Percentiles rank a stretch among this genome's conserved stretches.
These are phyloP conservation scores for Saccopteryx bilineata DNA, from an alignment of 2,113 vertebrate genomes.

Conservation along the genomic window DNA sequence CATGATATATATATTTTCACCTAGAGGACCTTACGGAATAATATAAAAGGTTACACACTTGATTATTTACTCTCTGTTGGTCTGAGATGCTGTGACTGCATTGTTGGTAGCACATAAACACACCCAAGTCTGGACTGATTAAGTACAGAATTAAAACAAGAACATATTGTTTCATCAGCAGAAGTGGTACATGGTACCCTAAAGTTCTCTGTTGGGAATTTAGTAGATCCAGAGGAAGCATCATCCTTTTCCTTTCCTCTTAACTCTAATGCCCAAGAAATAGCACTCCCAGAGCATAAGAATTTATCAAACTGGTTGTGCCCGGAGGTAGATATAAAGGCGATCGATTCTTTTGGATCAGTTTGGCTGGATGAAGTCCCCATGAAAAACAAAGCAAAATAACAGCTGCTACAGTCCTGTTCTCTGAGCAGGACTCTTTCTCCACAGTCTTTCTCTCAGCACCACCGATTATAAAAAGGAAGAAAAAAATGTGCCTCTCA, in stretches of 20 bases:
- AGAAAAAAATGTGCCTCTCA: conserved; percentile 23
- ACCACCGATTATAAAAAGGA: neutral
- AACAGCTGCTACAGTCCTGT: neutral
- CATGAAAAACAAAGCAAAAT: neutral
- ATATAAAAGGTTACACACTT: neutral
- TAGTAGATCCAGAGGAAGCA: neutral
- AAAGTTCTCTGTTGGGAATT: neutral
- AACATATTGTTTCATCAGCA: neutral
- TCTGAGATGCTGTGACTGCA: neutral
- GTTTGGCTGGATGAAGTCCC: neutral
- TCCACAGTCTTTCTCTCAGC: neutral
- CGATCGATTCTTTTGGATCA: neutral
- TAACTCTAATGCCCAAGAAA: neutral
- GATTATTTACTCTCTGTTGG: neutral
- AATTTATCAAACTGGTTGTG: neutral
- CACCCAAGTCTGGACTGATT: neutral
- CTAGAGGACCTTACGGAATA: neutral
- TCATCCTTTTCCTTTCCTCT: neutral
- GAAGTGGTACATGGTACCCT: neutral
- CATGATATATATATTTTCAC: neutral
- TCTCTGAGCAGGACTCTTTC: neutral
- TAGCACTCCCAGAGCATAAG: neutral
- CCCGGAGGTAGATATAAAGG: neutral
- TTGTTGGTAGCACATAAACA: neutral
- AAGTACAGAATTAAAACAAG: neutral